Base-by-base conservation (phyloP, 2,797 vertebrate species). In the Falco novaeseelandiae region DNA sequence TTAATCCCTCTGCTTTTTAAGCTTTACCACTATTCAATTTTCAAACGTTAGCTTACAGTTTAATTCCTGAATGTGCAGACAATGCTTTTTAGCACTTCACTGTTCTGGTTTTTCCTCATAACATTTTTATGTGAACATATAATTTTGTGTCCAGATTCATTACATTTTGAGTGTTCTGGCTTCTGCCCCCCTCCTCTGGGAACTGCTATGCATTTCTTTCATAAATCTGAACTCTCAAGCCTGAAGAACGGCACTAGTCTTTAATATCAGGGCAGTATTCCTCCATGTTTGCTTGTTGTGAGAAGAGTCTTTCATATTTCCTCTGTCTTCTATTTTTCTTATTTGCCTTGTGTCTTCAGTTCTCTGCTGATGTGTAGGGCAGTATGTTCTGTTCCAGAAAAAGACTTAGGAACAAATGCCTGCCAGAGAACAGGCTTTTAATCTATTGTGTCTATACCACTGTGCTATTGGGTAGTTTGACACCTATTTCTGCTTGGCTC, bases 361-460 rank as follows among this genome's bases (percentile, higher is more conserved):
- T 94, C 82, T 87, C 92, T 86, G 27, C 16, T 90, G 81, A 67
- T 94, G 83, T 95, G 87, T 93, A 96, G 66, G 88, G 92, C 71
- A 80, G 69, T 44, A 89, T 93, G 91, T 89, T 97, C 93, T 96
- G 95, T 91, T 96, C 92, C 38, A 93, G 72, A 87, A 88, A 85
- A 97, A 27, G 62, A 78, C 84, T 90, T 79, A 65, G 70, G 93
- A 94, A 95, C 67, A 95, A 96, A 94, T 66, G 46, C 29, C 38
- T 92, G 74, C 76, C 58, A 93, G 86, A 97, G 69, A 74, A 82
- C 92, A 83, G 67, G 36, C 42, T 94, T 94, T 89, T 89, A 57
- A 73, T 79, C 79, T 82, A 29, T 74, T 87, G 52, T 67, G 69
- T 70, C 65, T 21, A 23, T 65, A 12, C 49, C 72, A 83, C 71